Conservation (phyloP, 2,888 invertebrate species). For the Drosophila phalerata region DNA sequence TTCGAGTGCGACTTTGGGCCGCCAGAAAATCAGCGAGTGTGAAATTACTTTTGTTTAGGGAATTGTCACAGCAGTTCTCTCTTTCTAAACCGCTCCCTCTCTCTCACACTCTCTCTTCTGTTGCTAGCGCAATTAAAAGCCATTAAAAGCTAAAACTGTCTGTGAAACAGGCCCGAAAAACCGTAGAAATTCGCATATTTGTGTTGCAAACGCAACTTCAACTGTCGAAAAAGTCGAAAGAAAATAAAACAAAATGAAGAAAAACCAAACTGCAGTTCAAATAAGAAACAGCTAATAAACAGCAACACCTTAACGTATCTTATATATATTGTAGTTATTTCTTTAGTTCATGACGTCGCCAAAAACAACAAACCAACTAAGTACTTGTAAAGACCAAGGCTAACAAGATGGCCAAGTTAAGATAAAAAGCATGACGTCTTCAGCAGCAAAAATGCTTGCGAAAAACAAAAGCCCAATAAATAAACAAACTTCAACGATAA, state of each 20-base stretch:
- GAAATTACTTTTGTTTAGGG: conserved; percentile 81
- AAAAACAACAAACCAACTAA: not conserved
- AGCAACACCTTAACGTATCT: conserved; percentile 6
- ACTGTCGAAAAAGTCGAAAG: conserved; percentile 2
- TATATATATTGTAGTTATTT: not conserved
- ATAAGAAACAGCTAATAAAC: conserved; percentile 18
- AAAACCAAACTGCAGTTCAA: conserved; percentile 6
- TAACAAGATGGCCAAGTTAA: conserved; percentile 21
- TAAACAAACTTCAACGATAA: conserved; percentile 40
- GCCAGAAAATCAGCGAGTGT: conserved; percentile 78
- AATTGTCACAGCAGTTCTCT: conserved; percentile 18
- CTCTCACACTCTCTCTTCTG: not conserved
- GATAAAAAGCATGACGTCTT: conserved; percentile 56
- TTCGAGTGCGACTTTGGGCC: conserved; percentile 22
- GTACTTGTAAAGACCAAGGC: conserved; percentile 2
- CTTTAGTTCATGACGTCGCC: conserved; percentile 18
- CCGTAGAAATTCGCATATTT: conserved; percentile 13
- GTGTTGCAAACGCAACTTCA: not conserved
- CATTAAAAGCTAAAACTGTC: conserved; percentile 75
- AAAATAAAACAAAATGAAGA: conserved; percentile 2
- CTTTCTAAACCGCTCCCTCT: not conserved
- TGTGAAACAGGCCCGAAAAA: conserved; percentile 52
- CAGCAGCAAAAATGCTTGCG: conserved; percentile 13
- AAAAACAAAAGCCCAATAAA: conserved; percentile 49
- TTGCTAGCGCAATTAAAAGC: conserved; percentile 74